Evolutionary conservation across 2,888 invertebrate species (phyloP).

Genomic region (Brachypalpus laphriformis): DNA sequence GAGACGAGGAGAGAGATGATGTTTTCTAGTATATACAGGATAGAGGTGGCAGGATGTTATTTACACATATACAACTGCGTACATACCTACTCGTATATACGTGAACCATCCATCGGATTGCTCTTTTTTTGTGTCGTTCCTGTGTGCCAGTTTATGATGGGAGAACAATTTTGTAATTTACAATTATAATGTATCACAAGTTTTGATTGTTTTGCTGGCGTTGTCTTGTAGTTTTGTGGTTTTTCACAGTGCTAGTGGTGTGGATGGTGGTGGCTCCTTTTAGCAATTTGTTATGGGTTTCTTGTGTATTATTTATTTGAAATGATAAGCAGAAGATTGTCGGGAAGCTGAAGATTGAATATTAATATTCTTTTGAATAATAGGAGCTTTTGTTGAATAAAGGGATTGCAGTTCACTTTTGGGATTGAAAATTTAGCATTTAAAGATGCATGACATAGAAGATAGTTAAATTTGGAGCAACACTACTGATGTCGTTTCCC

Average conservation of each 20-base stretch:
- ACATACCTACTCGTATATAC: slow-evolving; percentile 1
- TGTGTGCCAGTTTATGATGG: slow-evolving; percentile 63
- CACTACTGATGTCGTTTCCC: neutral
- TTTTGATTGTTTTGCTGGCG: slow-evolving; percentile 71
- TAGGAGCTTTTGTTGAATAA: slow-evolving; percentile 2
- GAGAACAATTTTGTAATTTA: slow-evolving; percentile 72
- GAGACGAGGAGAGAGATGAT: slow-evolving; percentile 37
- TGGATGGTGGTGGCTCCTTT: slow-evolving; percentile 19
- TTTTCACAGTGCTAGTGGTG: neutral
- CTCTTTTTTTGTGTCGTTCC: neutral
- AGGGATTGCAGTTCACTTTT: neutral
- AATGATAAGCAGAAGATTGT: slow-evolving; percentile 71
- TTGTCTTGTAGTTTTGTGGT: slow-evolving; percentile 61
- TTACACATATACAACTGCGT: slow-evolving; percentile 10
- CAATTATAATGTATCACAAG: slow-evolving; percentile 73
- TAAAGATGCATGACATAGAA: slow-evolving; percentile 6
- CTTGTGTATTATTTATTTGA: slow-evolving; percentile 64
- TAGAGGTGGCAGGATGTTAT: slow-evolving; percentile 61
- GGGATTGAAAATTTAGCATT: slow-evolving; percentile 11
- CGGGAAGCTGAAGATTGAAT: slow-evolving; percentile 48
- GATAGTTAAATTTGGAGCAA: slow-evolving; percentile 5
- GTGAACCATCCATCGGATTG: slow-evolving; percentile 1
- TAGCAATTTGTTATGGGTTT: slow-evolving; percentile 67
- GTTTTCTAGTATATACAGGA: slow-evolving; percentile 20
- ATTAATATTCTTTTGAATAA: slow-evolving; percentile 65